Conservation (phyloP, 2,113 vertebrate species). For the Pristiophorus japonicus region DNA sequence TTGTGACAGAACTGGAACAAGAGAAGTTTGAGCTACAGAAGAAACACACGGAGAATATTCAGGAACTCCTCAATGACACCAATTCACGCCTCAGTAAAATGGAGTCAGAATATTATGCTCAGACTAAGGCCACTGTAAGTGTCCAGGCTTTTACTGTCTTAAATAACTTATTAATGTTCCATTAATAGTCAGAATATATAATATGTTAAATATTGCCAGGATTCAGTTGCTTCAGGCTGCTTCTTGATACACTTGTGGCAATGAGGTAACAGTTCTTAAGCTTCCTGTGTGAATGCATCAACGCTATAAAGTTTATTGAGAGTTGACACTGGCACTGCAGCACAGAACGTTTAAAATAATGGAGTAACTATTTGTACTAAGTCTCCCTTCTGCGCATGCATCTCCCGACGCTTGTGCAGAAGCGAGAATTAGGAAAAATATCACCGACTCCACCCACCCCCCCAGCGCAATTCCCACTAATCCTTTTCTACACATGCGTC, state of each 20-base stretch:
- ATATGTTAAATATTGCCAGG: neutral
- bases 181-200: neutral
- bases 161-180: neutral
- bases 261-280: neutral
- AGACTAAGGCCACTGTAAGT: slow-evolving; percentile 71
- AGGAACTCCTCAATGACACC: slow-evolving; percentile 80
- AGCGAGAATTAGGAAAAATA: too few relatives aligned
- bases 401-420: too few relatives aligned
- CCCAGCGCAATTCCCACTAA: too few relatives aligned
- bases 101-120: slow-evolving; percentile 71
- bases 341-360: neutral
- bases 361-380: too few relatives aligned
- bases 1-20: slow-evolving; percentile 78
- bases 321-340: neutral
- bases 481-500: too few relatives aligned
- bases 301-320: neutral
- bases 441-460: too few relatives aligned
- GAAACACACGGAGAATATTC: slow-evolving; percentile 78
- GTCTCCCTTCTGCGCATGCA: too few relatives aligned
- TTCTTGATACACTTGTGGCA: neutral
- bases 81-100: slow-evolving; percentile 73
- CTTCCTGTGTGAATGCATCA: neutral
- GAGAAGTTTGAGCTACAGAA: slow-evolving; percentile 82
- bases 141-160: neutral
- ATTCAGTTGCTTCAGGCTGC: neutral